These are phyloP conservation scores for Beroe ovata DNA, from an alignment of 37 sponge, comb jelly and placozoan genomes.

Conservation along the genomic window DNA sequence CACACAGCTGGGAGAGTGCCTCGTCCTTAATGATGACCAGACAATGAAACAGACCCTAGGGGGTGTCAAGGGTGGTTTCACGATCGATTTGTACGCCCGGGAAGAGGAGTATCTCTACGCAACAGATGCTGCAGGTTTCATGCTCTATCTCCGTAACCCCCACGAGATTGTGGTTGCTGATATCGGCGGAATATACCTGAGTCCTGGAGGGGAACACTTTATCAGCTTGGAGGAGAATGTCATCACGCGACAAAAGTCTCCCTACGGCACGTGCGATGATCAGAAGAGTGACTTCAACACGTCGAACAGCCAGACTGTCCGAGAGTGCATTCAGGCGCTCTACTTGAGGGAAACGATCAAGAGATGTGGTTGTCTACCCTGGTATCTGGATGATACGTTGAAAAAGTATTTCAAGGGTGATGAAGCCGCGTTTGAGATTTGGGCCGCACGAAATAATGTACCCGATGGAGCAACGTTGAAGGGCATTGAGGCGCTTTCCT, in stretches of 20 bases:
- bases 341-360: not conserved
- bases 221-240: not conserved
- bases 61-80: not conserved
- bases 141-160: not conserved
- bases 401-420: not conserved
- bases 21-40: slow-evolving; percentile 2
- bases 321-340: slow-evolving; percentile 4
- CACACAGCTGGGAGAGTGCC: not conserved
- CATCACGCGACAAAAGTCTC: not conserved
- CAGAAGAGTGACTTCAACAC: not conserved
- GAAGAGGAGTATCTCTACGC: not conserved
- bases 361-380: not conserved
- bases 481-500: not conserved
- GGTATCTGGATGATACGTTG: not conserved
- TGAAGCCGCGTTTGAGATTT: too few relatives aligned
- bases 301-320: not conserved
- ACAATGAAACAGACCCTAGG: not conserved
- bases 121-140: not conserved
- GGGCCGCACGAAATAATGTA: too few relatives aligned
- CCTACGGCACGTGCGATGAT: slow-evolving; percentile 8
- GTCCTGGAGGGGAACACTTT: too few relatives aligned
- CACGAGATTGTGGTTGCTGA: slow-evolving; percentile 4
- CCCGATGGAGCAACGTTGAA: too few relatives aligned
- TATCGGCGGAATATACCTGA: not conserved
- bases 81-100: slow-evolving; percentile 16